Evolutionary conservation across 92 coral and sea anemone species (phyloP).

Genomic region (Parazoanthus swiftii): DNA sequence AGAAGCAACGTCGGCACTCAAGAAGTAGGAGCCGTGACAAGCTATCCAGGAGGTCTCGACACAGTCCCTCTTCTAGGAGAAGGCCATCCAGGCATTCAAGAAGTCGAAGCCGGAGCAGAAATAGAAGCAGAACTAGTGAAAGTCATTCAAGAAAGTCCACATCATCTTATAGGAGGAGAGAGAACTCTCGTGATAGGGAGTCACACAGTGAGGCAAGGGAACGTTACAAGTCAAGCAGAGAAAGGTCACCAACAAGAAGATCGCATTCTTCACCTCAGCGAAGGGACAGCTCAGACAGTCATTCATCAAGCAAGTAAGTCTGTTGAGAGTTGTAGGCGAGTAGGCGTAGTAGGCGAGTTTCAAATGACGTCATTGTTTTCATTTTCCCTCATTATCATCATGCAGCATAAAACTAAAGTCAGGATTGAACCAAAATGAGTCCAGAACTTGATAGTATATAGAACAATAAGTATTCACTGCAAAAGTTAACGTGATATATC

Average conservation of each 20-base stretch:
- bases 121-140: slow-evolving; percentile 16
- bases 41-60: slow-evolving; percentile 4
- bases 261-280: not conserved
- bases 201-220: not conserved
- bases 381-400: no score
- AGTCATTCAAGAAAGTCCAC: not conserved
- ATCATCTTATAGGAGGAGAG: slow-evolving; percentile 14
- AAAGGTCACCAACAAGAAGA: slow-evolving; percentile 15
- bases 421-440: no score
- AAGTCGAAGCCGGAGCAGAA: slow-evolving; percentile 6
- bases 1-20: slow-evolving; percentile 1
- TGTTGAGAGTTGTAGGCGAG: no score
- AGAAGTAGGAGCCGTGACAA: slow-evolving; percentile 32
- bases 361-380: no score
- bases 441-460: no score
- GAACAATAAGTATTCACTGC: no score
- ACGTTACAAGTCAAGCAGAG: not conserved
- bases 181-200: slow-evolving; percentile 19
- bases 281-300: slow-evolving; percentile 20
- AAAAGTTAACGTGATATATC: no score
- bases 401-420: no score
- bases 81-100: slow-evolving; percentile 12
- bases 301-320: slow-evolving; percentile 25
- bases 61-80: not conserved
- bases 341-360: no score